These are phyloP conservation scores for Sylvia atricapilla DNA, from an alignment of 2,113 vertebrate species.

Conservation along the genomic window DNA sequence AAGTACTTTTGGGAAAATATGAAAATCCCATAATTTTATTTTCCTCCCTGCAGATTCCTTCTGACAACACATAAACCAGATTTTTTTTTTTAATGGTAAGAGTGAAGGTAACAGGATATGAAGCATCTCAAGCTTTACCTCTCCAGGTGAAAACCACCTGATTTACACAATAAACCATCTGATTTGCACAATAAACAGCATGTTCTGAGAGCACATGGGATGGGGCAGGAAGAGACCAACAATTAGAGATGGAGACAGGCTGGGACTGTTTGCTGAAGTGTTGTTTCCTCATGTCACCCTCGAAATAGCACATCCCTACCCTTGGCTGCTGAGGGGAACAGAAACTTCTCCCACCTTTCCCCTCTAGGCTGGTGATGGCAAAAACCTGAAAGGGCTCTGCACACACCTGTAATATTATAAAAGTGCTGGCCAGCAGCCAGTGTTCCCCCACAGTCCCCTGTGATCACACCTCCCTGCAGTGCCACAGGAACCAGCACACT, in stretches of 20 bases:
- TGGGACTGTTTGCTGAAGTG: not conserved
- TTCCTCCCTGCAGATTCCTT: not conserved
- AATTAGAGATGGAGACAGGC: not conserved
- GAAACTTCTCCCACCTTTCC: not conserved
- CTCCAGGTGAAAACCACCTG: not conserved
- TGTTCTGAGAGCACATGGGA: not conserved
- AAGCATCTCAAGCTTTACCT: not conserved
- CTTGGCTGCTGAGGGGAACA: not conserved
- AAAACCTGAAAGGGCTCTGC: not conserved
- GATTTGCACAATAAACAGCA: not conserved
- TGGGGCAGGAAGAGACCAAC: not conserved
- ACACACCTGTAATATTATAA: not conserved
- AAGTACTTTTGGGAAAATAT: not conserved
- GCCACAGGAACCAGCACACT: not conserved
- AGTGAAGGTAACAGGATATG: not conserved
- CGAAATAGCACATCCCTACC: not conserved
- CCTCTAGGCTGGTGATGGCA: not conserved
- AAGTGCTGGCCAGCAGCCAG: not conserved
- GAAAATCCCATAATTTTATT: not conserved
- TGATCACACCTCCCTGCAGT: not conserved
- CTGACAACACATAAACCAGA: not conserved
- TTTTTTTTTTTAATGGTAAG: not conserved
- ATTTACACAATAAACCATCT: not conserved
- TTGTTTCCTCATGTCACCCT: not conserved
- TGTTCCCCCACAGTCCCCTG: rapidly evolving